Conservation (phyloP, 2,888 invertebrate species). For the Volucella zonaria region DNA sequence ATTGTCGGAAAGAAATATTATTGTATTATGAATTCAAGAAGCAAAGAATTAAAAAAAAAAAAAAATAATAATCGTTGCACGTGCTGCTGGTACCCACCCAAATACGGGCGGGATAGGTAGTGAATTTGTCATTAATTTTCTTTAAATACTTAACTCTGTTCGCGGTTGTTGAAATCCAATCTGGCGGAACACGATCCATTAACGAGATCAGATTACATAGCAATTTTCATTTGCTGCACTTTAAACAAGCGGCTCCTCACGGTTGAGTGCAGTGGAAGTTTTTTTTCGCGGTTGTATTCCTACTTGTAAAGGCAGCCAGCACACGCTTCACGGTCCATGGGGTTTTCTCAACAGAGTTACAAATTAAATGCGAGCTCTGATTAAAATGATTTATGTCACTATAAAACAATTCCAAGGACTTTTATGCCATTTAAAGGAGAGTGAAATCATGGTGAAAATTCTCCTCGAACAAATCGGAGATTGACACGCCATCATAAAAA, state of each 20-base stretch:
- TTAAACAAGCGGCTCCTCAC: slow-evolving; percentile 20
- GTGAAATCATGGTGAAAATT: slow-evolving; percentile 34
- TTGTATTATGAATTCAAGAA: too few species aligned
- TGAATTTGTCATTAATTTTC: not conserved
- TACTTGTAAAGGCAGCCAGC: not conserved
- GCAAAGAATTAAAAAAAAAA: too few species aligned
- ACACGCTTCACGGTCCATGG: slow-evolving; percentile 32
- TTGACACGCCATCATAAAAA: slow-evolving; percentile 26
- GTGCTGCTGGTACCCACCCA: too few species aligned
- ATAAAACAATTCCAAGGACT: slow-evolving; percentile 22
- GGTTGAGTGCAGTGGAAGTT: slow-evolving; percentile 11
- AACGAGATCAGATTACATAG: slow-evolving; percentile 30
- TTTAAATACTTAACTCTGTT: not conserved
- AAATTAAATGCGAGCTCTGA: slow-evolving; percentile 10
- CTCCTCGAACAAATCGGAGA: slow-evolving; percentile 18
- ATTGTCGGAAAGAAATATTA: too few species aligned
- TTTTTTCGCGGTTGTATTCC: not conserved
- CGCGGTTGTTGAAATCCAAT: not conserved
- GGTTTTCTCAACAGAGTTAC: not conserved
- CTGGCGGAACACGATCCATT: slow-evolving; percentile 35
- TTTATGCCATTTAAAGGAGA: slow-evolving; percentile 16
- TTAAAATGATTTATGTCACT: slow-evolving; percentile 47
- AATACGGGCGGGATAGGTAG: too few species aligned
- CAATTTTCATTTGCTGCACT: slow-evolving; percentile 15
- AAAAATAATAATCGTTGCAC: too few species aligned